phyloP scores from a whole-genome alignment of 2,113 vertebrate species.

The Chitala chitala region DNA sequence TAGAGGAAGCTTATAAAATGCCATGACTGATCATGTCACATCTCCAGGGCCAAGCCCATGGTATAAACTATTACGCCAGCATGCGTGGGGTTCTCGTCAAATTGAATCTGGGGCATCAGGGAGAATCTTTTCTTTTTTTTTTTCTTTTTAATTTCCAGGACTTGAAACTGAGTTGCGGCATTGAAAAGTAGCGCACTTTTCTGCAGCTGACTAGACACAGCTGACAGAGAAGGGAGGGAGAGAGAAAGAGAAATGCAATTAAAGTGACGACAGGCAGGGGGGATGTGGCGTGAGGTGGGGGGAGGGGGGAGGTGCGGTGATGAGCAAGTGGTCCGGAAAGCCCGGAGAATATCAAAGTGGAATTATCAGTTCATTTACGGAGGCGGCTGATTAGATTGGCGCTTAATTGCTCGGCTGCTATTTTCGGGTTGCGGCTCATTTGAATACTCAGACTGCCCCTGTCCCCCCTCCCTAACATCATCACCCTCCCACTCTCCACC shows the following conservation, averaged over 20 bases:
- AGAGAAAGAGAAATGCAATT: slow-evolving; percentile 9
- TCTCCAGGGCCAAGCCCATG: neutral
- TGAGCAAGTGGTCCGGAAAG: slow-evolving; percentile 20
- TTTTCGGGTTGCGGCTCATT: slow-evolving; percentile 13
- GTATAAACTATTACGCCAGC: neutral
- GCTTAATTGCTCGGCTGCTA: slow-evolving; percentile 21
- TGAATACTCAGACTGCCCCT: neutral
- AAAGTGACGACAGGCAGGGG: too few species aligned
- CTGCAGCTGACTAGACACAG: neutral
- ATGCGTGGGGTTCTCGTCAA: neutral
- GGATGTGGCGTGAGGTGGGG: too few species aligned
- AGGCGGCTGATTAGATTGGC: slow-evolving; percentile 19
- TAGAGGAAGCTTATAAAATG: neutral
- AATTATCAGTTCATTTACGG: slow-evolving; percentile 24
- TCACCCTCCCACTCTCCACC: neutral
- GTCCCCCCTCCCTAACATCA: neutral
- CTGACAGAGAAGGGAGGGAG: neutral
- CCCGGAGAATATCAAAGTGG: slow-evolving; percentile 21
- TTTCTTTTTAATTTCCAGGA: neutral
- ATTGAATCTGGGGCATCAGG: neutral
- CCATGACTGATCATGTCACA: neutral
- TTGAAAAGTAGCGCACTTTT: neutral
- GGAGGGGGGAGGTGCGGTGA: neutral
- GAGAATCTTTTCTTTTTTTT: neutral
- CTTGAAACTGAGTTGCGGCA: neutral